These are phyloP conservation scores for Heliconius eleuchia DNA, from an alignment of 1,140 invertebrate species.

Conservation along the genomic window DNA sequence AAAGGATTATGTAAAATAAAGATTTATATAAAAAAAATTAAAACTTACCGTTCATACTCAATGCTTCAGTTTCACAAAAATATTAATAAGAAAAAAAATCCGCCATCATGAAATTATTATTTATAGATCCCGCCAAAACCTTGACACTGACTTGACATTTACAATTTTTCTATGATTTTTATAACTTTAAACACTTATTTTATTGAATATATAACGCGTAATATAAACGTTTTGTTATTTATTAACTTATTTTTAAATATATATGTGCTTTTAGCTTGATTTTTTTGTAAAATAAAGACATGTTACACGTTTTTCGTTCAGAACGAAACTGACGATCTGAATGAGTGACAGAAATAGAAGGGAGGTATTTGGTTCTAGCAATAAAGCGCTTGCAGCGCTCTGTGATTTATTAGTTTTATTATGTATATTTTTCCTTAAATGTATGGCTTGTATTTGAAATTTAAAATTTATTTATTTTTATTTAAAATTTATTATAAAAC, in stretches of 20 bases:
- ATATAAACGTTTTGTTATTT: background rate
- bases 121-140: conserved; percentile 41
- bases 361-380: conserved; percentile 49
- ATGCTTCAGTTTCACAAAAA: background rate
- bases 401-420: conserved; percentile 3
- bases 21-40: background rate
- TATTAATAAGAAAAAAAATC: conserved; percentile 27
- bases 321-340: conserved; percentile 55
- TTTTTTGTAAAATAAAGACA: background rate
- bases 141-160: conserved; percentile 32
- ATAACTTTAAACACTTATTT: conserved; percentile 18
- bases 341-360: conserved; percentile 72
- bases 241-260: background rate
- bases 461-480: background rate
- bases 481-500: too few species aligned
- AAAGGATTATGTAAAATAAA: background rate
- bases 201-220: background rate
- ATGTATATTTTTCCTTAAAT: background rate
- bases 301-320: conserved; percentile 8
- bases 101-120: conserved; percentile 27
- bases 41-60: conserved; percentile 21
- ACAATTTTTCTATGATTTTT: conserved; percentile 1
- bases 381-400: conserved; percentile 46
- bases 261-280: background rate
- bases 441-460: background rate